Evolutionary conservation across 1,140 invertebrate species (phyloP).

Genomic region (Luehdorfia chinensis): DNA sequence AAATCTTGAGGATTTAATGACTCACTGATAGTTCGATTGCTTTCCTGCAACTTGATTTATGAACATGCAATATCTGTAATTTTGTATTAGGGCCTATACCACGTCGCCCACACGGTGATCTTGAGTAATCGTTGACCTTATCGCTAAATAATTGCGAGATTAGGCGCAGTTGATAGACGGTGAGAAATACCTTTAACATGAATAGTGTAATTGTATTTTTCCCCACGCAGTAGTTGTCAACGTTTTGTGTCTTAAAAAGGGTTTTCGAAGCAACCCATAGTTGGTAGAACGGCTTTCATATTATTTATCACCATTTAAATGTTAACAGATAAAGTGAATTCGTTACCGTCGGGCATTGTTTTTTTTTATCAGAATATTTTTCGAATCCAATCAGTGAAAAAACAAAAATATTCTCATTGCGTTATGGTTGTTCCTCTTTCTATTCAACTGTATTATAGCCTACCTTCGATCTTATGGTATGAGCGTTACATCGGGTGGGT

Average conservation of each 20-base stretch:
- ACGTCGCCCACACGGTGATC: slow-evolving; percentile 4
- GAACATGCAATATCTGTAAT: slow-evolving; percentile 7
- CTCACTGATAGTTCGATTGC: slow-evolving; percentile 5
- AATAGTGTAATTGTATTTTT: slow-evolving; percentile 9
- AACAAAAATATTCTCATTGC: too few species aligned
- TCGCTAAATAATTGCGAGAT: slow-evolving; percentile 7
- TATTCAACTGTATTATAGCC: too few species aligned
- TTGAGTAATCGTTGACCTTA: slow-evolving; percentile 12
- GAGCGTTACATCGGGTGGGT: too few species aligned
- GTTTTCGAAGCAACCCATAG: slow-evolving; percentile 1
- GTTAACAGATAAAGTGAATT: too few species aligned
- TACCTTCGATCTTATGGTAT: too few species aligned
- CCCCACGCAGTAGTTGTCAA: not conserved
- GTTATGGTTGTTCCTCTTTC: too few species aligned
- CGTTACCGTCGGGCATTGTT: too few species aligned
- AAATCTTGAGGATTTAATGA: slow-evolving; percentile 4
- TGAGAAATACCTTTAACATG: slow-evolving; percentile 11
- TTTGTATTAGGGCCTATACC: not conserved
- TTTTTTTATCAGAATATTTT: too few species aligned
- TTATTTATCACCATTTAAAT: too few species aligned
- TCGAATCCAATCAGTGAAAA: too few species aligned
- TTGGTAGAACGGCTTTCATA: too few species aligned
- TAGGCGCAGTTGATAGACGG: slow-evolving; percentile 4
- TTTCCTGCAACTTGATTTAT: slow-evolving; percentile 9
- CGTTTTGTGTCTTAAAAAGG: not conserved